Evolutionary conservation across 2,888 invertebrate genomes (phyloP), one percentile per base, ranked within the genome.

Genomic region (Cheilosia vernalis): DNA sequence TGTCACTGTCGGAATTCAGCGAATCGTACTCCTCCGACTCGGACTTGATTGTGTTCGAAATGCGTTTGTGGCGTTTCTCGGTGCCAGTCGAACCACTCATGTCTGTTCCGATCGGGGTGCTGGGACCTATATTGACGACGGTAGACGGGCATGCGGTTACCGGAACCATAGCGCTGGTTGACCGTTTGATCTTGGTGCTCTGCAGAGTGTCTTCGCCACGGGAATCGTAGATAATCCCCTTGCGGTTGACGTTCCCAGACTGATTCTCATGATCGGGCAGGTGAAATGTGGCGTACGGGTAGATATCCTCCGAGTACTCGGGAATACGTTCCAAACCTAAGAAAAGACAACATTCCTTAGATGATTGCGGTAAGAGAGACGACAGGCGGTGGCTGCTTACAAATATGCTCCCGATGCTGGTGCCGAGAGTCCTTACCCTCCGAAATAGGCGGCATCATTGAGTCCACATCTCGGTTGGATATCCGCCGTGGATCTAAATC

Each of bases 211-310:
- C 90, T 3, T 89, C 90, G 37, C 88, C 89, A 17, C 89, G 89
- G 2, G 90, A 87, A 74, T 91, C 90, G 58, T 89, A 90, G 74
- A 92, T 88, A 53, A 89, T 88, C 6, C 89, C 90, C 37, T 90
- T 90, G 13, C 90, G 90, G 87, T 90, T 92, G 60, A 92, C 92
- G 88, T 93, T 93, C 37, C 92, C 92, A 37, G 93, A 92, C 88
- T 93, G 92, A 88, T 93, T 93, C 89, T 93, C 93, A 90, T 93
- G 93, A 89, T 93, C 93, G 87, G 93, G 93, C 88, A 94, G 91
- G 90, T 94, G 93, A 90, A 94, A 94, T 87, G 94, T 94, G 69
- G 94, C 94, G 90, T 94, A 94, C 66, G 94, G 94, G 91, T 94
- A 94, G 89, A 94, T 94, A 89, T 94, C 94, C 90, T 94, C 94